Evolutionary conservation across 2,888 invertebrate species (phyloP), one percentile per base, ranked within the genome.

Genomic region (Zaprionus bogoriensis): DNA sequence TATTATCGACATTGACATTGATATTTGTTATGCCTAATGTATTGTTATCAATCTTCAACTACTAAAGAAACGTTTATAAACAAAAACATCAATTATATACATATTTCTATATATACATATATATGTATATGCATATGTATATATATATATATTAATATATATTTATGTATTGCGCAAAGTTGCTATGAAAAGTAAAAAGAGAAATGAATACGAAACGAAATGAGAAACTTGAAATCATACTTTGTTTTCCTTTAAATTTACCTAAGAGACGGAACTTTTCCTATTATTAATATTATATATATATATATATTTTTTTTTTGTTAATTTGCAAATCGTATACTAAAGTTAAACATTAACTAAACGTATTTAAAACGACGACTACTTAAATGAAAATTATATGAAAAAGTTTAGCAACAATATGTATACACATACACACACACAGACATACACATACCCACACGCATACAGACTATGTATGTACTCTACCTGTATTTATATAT

Each of bases 11-110:
- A 84, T 85, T 72, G 53, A 67, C 77, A 80, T 77, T 83, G 74
- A 81, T 86, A 84, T 86, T 80, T 80, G 80, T 80, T 80, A 80
- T 84, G 60, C 85, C 78, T 84, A 77, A 77, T 84, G 85, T 83
- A 80, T 79, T 82, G 84, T 79, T 82, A 79, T 74, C 60, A 60
- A 73, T 73, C 58, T 73, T 58, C 45, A 65, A 55, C 42, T 64
- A 58, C 64, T 74, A 61, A 65, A 62, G 53, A 55, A 62, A 68
- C 45, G 50, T 67, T 17, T 32, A 32, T 45, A 50, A 54, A 66
- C 39, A 52, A 54, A 32, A 14, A 7, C 32, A 32, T n/a, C n/a
- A n/a, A n/a, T n/a, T n/a, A n/a, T n/a, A 30, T n/a, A 30, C 12
- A n/a, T 3, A 14, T 5, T 14, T 1, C 6, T 9, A 14, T 27